Evolutionary conservation across 2,113 vertebrate species (phyloP).

Genomic region (Nibea albiflora): DNA sequence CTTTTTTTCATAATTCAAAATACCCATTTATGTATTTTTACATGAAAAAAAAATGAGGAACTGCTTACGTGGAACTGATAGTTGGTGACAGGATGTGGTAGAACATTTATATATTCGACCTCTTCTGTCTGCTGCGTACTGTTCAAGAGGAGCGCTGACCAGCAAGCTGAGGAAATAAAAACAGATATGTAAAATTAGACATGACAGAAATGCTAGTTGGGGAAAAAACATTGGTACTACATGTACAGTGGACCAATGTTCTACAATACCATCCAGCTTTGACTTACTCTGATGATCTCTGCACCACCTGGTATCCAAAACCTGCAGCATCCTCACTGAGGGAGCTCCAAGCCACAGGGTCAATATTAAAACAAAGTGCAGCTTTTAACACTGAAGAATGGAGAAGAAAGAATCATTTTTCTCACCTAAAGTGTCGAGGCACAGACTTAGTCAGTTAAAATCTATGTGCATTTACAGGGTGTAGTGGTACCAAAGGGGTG

Average conservation of each 20-base stretch:
- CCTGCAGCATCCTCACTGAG: constrained; percentile 31
- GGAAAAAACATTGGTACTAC: background rate
- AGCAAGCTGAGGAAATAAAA: constrained; percentile 72
- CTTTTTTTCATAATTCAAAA: too few species aligned
- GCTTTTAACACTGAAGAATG: constrained; percentile 58
- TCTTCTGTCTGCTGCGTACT: constrained; percentile 21
- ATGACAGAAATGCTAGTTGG: background rate
- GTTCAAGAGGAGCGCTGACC: constrained; percentile 78
- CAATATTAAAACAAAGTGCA: constrained; percentile 73
- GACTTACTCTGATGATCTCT: constrained; percentile 63
- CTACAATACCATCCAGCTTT: background rate
- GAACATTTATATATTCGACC: constrained; percentile 70
- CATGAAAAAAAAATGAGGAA: background rate
- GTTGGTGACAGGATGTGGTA: background rate
- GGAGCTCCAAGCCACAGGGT: constrained; percentile 73
- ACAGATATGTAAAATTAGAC: background rate
- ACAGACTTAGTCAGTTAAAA: too few species aligned
- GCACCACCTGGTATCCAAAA: constrained; percentile 83
- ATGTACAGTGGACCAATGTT: background rate
- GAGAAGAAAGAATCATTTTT: constrained; percentile 7
- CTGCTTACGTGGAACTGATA: constrained; percentile 6
- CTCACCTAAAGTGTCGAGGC: background rate
- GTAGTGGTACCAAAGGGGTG: too few species aligned
- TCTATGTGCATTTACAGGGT: too few species aligned
- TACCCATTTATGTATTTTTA: too few species aligned